These are phyloP conservation scores for Ursus arctos DNA, from an alignment of 2,113 vertebrate species.

Conservation along the genomic window DNA sequence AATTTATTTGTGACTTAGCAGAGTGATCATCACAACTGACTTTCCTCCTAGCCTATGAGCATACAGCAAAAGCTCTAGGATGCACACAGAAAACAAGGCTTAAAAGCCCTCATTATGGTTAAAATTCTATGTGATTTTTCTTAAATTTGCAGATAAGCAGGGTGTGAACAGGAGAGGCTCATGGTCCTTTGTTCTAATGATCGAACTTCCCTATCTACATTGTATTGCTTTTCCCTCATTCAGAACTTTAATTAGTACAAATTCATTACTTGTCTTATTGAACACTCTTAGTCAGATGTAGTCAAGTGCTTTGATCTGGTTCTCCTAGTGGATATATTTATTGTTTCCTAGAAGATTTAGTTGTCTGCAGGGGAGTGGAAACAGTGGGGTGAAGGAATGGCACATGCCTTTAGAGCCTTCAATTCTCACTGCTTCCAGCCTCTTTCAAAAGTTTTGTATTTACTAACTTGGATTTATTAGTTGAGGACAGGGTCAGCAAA, in stretches of 20 bases:
- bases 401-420: not conserved
- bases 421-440: not conserved
- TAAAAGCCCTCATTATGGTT: not conserved
- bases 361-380: not conserved
- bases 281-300: not conserved
- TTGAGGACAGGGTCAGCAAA: not conserved
- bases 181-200: not conserved
- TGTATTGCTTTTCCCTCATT: not conserved
- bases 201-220: not conserved
- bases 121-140: slow-evolving; percentile 20
- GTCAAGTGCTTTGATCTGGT: not conserved
- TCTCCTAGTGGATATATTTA: not conserved
- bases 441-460: not conserved
- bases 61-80: not conserved
- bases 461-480: not conserved
- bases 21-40: not conserved
- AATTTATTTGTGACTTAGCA: slow-evolving; percentile 14
- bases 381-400: not conserved
- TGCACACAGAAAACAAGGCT: not conserved
- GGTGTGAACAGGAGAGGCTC: not conserved
- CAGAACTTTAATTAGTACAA: slow-evolving; percentile 12
- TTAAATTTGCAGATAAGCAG: not conserved
- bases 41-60: not conserved
- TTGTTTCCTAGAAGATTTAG: slow-evolving; percentile 1
- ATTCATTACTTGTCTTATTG: not conserved